Evolutionary conservation across 2,797 vertebrate species (phyloP).

Genomic region (Luscinia luscinia): DNA sequence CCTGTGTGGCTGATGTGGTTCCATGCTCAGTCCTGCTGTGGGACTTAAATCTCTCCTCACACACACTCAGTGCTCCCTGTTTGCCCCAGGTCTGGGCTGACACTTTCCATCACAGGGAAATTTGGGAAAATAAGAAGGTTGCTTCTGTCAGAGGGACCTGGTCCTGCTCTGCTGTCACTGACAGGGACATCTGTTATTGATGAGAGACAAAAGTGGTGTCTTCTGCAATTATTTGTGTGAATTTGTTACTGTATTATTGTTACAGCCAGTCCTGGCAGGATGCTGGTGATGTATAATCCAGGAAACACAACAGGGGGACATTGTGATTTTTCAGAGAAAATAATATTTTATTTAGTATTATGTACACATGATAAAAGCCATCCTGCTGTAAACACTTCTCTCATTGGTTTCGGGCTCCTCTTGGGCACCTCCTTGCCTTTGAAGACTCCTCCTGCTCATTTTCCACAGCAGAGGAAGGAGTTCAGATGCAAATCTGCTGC

Average conservation of each 20-base stretch:
- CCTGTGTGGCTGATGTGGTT: neutral
- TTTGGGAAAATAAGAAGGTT: neutral
- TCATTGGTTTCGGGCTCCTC: neutral
- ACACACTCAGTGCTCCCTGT: accelerated
- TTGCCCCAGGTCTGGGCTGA: neutral
- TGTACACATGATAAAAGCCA: neutral
- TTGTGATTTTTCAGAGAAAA: neutral
- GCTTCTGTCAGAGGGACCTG: neutral
- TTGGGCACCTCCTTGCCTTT: neutral
- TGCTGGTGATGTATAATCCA: neutral
- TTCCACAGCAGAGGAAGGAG: neutral
- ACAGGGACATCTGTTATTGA: accelerated
- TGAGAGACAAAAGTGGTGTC: neutral
- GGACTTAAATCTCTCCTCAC: neutral
- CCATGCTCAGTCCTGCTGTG: accelerated
- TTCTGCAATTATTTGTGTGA: neutral
- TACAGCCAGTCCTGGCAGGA: neutral
- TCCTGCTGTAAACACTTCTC: neutral
- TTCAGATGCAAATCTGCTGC: neutral
- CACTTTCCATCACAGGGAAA: neutral
- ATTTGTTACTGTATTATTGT: neutral
- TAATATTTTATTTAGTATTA: neutral
- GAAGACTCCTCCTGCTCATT: neutral
- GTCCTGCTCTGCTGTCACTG: neutral
- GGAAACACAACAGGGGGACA: neutral